Conservation (phyloP, 1,140 invertebrate genomes). For the Drosophila funebris region DNA sequence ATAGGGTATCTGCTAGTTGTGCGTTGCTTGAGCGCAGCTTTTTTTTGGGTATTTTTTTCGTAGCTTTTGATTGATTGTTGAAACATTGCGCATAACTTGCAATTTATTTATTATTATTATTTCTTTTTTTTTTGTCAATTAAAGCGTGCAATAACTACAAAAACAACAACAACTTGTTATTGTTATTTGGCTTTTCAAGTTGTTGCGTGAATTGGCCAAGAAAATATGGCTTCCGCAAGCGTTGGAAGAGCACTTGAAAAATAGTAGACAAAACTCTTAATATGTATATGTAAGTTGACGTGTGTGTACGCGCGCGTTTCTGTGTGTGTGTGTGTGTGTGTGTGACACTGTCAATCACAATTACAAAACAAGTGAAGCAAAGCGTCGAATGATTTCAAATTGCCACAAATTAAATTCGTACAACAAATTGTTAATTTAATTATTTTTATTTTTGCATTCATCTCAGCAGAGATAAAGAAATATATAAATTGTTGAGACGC, state of each 20-base stretch:
- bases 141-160: conserved; percentile 38
- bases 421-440: conserved; percentile 19
- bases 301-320: conserved; percentile 6
- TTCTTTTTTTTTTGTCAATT: conserved; percentile 34
- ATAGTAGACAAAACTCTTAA: conserved; percentile 10
- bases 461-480: conserved; percentile 14
- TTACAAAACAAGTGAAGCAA: conserved; percentile 33
- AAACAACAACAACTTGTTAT: conserved; percentile 5
- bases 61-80: conserved; percentile 37
- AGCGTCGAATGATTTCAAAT: conserved; percentile 39
- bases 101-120: conserved; percentile 27
- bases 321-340: conserved; percentile 25
- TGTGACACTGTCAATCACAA: conserved; percentile 34
- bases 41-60: conserved; percentile 5
- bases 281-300: conserved; percentile 5
- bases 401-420: conserved; percentile 8
- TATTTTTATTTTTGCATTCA: conserved; percentile 9
- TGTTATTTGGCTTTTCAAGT: conserved; percentile 10
- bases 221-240: conserved; percentile 40
- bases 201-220: conserved; percentile 13
- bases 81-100: conserved; percentile 38
- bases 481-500: conserved; percentile 2
- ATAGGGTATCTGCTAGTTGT: conserved; percentile 8
- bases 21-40: too few species aligned
- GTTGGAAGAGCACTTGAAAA: conserved; percentile 43